Conservation (phyloP, 1,140 invertebrate genomes). For the Leptopilina boulardi region DNA sequence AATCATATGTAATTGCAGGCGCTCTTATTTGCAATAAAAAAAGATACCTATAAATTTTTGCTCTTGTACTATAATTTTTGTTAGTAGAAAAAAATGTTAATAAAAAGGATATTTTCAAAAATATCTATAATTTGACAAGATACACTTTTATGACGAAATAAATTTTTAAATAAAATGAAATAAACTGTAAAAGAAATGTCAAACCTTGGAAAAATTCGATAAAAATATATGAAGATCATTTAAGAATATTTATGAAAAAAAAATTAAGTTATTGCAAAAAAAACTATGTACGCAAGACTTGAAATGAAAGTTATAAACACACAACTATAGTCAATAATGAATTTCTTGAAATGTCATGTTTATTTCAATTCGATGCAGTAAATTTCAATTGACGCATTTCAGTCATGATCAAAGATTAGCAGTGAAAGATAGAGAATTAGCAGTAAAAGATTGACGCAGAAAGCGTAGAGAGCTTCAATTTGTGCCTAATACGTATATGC, state of each 20-base stretch:
- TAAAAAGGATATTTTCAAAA: too few relatives aligned
- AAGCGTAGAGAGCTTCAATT: slow-evolving; percentile 18
- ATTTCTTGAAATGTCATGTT: slow-evolving; percentile 8
- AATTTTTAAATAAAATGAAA: not conserved
- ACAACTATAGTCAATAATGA: not conserved
- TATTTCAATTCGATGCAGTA: slow-evolving; percentile 21
- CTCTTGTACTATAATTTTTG: too few relatives aligned
- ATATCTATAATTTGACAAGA: too few relatives aligned
- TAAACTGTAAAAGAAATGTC: not conserved
- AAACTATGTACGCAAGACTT: not conserved
- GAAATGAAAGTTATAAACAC: slow-evolving; percentile 10
- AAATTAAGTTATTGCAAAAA: not conserved
- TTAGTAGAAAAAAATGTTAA: too few relatives aligned
- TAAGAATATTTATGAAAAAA: too few relatives aligned
- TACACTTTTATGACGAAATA: too few relatives aligned
- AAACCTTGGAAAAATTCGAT: not conserved
- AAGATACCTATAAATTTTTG: too few relatives aligned
- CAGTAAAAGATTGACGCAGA: slow-evolving; percentile 13
- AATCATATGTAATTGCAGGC: not conserved
- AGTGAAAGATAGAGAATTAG: slow-evolving; percentile 14
- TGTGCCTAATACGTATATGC: slow-evolving; percentile 1
- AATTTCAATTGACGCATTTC: slow-evolving; percentile 10
- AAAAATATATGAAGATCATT: not conserved
- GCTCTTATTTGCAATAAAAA: too few relatives aligned
- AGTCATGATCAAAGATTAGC: slow-evolving; percentile 16